Conservation (phyloP, 1,140 invertebrate species). For the Zaprionus tsacasi region DNA sequence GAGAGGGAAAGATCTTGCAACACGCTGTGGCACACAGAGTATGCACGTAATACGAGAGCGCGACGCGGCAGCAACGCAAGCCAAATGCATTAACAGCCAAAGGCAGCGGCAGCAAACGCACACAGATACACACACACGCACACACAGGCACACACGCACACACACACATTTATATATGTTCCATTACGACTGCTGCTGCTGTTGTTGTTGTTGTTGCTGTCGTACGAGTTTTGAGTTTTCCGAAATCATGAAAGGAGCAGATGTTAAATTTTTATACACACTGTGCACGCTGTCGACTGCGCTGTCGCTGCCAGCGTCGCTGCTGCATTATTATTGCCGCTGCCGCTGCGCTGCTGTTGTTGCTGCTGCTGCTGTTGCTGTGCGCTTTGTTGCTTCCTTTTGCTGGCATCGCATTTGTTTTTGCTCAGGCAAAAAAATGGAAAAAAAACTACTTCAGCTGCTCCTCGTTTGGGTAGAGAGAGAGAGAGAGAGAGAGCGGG, state of each 20-base stretch:
- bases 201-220: slow-evolving; percentile 45
- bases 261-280: slow-evolving; percentile 84
- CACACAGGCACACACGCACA: slow-evolving; percentile 21
- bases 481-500: background rate
- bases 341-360: slow-evolving; percentile 47
- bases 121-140: slow-evolving; percentile 30
- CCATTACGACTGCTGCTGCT: slow-evolving; percentile 69
- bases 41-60: slow-evolving; percentile 78
- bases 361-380: slow-evolving; percentile 46
- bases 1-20: slow-evolving; percentile 29
- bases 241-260: slow-evolving; percentile 84
- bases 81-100: slow-evolving; percentile 78
- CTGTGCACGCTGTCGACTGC: slow-evolving; percentile 24
- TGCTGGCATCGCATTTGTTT: slow-evolving; percentile 35
- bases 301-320: slow-evolving; percentile 36
- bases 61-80: slow-evolving; percentile 58
- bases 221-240: slow-evolving; percentile 82
- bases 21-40: slow-evolving; percentile 48
- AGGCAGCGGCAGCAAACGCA: slow-evolving; percentile 41
- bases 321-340: slow-evolving; percentile 64
- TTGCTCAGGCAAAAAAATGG: slow-evolving; percentile 46
- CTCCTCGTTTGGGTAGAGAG: slow-evolving; percentile 39
- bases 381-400: slow-evolving; percentile 48
- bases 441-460: slow-evolving; percentile 56
- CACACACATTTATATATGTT: slow-evolving; percentile 65